Percentiles rank a stretch among this genome's conserved stretches.
Conservation (phyloP, 64 coral and sea anemone species). For the Montipora efflorescens region DNA sequence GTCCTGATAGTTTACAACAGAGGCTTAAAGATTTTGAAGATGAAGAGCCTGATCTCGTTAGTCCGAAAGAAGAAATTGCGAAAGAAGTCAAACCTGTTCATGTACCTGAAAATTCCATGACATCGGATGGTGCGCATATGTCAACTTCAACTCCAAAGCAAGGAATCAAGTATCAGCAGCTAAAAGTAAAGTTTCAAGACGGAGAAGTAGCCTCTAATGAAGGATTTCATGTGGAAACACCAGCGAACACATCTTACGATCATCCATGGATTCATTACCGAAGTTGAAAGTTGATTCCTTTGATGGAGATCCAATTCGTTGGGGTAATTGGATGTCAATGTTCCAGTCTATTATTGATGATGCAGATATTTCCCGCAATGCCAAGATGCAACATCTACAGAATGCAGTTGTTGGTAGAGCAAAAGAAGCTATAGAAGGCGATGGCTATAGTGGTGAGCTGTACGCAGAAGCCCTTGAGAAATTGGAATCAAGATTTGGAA, state of each 20-base stretch:
- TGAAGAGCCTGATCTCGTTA: background rate
- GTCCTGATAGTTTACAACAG: background rate
- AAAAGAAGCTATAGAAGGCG: background rate
- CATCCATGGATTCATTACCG: background rate
- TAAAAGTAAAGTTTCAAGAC: background rate
- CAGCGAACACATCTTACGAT: too few relatives aligned
- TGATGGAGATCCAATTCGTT: slow-evolving; percentile 28
- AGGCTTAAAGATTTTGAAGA: slow-evolving; percentile 22
- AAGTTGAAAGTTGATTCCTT: slow-evolving; percentile 19
- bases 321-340: background rate
- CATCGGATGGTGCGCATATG: too few relatives aligned
- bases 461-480: background rate
- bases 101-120: too few relatives aligned
- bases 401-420: background rate
- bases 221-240: background rate
- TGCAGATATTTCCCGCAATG: background rate
- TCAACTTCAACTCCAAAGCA: too few relatives aligned
- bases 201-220: background rate
- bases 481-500: slow-evolving; percentile 50
- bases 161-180: background rate
- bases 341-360: background rate
- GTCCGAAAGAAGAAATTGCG: too few relatives aligned
- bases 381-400: background rate
- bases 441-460: too few relatives aligned
- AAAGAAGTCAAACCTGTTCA: too few relatives aligned